Percentiles rank a stretch among this genome's conserved stretches.
Conservation (phyloP, 2,113 vertebrate species). For the Menidia beryllina region DNA sequence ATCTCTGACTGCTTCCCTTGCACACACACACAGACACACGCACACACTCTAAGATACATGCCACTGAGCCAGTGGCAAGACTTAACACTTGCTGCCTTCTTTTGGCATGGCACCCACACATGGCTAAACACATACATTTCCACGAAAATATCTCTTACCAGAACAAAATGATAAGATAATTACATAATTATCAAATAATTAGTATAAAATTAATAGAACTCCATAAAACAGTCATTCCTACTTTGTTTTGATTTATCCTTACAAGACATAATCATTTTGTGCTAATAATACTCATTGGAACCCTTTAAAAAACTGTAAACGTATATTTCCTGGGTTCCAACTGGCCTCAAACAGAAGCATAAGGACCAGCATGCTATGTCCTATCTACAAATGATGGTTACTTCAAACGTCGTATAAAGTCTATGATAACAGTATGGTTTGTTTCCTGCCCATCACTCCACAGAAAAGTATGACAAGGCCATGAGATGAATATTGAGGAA, state of each 20-base stretch:
- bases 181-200: neutral
- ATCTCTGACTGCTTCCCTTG: conserved; percentile 9
- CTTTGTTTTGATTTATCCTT: too few relatives aligned
- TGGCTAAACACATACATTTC: neutral
- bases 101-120: conserved; percentile 34
- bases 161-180: conserved; percentile 15
- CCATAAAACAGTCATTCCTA: neutral
- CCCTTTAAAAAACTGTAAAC: too few relatives aligned
- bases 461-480: neutral
- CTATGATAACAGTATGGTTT: too few relatives aligned
- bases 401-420: too few relatives aligned
- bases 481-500: neutral
- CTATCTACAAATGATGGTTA: too few relatives aligned
- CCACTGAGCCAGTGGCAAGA: conserved; percentile 54
- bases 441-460: neutral
- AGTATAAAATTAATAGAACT: neutral
- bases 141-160: conserved; percentile 6
- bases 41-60: conserved; percentile 16
- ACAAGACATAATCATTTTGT: too few relatives aligned
- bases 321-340: too few relatives aligned
- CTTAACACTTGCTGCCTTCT: conserved; percentile 68
- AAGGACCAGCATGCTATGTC: too few relatives aligned
- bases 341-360: too few relatives aligned
- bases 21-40: neutral
- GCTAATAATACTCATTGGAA: too few relatives aligned